Conservation (phyloP, 2,888 invertebrate species). For the Thysanoteuthis rhombus region DNA sequence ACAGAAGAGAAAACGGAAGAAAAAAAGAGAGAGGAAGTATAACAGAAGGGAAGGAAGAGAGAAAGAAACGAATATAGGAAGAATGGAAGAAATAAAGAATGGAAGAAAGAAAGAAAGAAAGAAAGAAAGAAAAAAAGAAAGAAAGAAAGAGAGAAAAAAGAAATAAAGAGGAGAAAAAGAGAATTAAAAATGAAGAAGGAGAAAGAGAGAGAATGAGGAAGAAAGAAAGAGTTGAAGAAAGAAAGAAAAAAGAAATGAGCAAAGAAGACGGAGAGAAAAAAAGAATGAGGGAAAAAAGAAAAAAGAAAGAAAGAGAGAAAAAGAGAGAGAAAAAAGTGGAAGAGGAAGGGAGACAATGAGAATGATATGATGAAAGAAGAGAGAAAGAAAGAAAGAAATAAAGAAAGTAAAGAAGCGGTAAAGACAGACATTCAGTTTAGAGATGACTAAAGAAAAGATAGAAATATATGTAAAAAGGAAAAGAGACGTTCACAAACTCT, state of each 20-base stretch:
- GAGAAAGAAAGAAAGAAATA: not conserved
- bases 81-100: too few species aligned
- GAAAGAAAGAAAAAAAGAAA: not conserved
- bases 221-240: not conserved
- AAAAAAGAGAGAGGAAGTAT: too few species aligned
- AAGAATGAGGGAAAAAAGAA: not conserved
- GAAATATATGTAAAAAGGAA: too few species aligned
- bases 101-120: not conserved
- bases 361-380: not conserved
- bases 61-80: too few species aligned
- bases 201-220: not conserved
- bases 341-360: not conserved
- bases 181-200: not conserved
- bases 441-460: too few species aligned
- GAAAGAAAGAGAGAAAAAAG: too few species aligned
- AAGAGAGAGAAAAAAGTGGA: too few species aligned
- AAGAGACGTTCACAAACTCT: too few species aligned
- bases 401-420: too few species aligned
- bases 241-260: not conserved
- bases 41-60: not conserved
- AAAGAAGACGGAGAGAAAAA: not conserved
- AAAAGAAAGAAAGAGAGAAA: not conserved
- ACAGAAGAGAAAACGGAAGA: too few species aligned
- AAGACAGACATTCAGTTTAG: too few species aligned
- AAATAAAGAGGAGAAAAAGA: too few species aligned